These are phyloP conservation scores for Neosilurus hyrtlii DNA, from an alignment of 2,797 vertebrate species.

Conservation along the genomic window DNA sequence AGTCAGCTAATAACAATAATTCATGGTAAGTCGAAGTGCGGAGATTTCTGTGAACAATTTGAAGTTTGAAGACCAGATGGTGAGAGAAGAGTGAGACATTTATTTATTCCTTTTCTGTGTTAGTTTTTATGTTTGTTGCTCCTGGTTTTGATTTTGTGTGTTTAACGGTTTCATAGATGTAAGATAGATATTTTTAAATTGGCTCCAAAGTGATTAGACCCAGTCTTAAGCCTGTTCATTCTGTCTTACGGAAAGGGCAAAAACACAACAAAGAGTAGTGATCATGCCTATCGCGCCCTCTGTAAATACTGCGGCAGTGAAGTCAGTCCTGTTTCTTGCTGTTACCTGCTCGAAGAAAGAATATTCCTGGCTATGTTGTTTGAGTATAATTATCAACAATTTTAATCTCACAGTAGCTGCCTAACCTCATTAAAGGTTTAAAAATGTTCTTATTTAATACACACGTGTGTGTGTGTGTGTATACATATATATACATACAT, in stretches of 20 bases:
- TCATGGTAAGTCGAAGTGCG: constrained; percentile 65
- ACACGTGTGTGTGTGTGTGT: too few relatives aligned
- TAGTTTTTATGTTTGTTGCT: constrained; percentile 60
- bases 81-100: constrained; percentile 63
- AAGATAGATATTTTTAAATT: constrained; percentile 32
- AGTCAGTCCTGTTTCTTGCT: constrained; percentile 1
- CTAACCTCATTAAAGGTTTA: not conserved
- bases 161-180: constrained; percentile 37
- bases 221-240: constrained; percentile 5
- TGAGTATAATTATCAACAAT: not conserved
- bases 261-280: not conserved
- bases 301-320: constrained; percentile 32
- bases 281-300: not conserved
- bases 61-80: constrained; percentile 66
- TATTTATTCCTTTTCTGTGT: constrained; percentile 50
- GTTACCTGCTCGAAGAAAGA: not conserved
- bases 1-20: constrained; percentile 69
- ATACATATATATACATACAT: too few relatives aligned
- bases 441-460: too few relatives aligned
- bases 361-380: not conserved
- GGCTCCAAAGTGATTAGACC: constrained; percentile 34
- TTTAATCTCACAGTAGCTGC: not conserved
- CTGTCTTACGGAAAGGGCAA: constrained; percentile 16
- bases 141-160: constrained; percentile 44
- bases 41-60: constrained; percentile 67